phyloP scores from a whole-genome alignment of 2,888 invertebrate species.

The Endotricha flammealis region DNA sequence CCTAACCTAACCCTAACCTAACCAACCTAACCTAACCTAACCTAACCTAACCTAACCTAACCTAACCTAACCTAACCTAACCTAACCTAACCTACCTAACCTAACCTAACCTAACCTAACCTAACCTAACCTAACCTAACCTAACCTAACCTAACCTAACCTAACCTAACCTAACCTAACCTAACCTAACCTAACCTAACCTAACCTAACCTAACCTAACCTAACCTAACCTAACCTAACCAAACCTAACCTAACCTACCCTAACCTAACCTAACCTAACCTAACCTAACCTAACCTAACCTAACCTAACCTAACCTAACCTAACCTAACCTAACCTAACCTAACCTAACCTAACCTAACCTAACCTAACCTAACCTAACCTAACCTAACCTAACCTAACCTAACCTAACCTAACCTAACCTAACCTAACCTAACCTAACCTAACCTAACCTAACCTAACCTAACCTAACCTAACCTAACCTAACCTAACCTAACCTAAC shows the following conservation, averaged over 20 bases:
- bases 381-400: slow-evolving; percentile 9
- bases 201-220: slow-evolving; percentile 15
- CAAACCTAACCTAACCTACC: too few species aligned
- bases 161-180: slow-evolving; percentile 4
- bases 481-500: slow-evolving; percentile 8
- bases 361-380: slow-evolving; percentile 18
- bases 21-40: too few species aligned
- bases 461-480: slow-evolving; percentile 12
- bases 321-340: slow-evolving; percentile 18
- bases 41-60: slow-evolving; percentile 11
- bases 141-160: background rate
- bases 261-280: slow-evolving; percentile 19
- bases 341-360: slow-evolving; percentile 18
- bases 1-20: too few species aligned
- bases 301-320: slow-evolving; percentile 18
- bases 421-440: slow-evolving; percentile 14
- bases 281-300: slow-evolving; percentile 19
- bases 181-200: slow-evolving; percentile 11
- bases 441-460: slow-evolving; percentile 14
- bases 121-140: background rate
- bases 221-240: slow-evolving; percentile 17
- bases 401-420: slow-evolving; percentile 11
- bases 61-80: slow-evolving; percentile 11
- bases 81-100: too few species aligned
- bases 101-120: background rate